Conservation (phyloP, 2,888 invertebrate species). For the Euproctis similis region DNA sequence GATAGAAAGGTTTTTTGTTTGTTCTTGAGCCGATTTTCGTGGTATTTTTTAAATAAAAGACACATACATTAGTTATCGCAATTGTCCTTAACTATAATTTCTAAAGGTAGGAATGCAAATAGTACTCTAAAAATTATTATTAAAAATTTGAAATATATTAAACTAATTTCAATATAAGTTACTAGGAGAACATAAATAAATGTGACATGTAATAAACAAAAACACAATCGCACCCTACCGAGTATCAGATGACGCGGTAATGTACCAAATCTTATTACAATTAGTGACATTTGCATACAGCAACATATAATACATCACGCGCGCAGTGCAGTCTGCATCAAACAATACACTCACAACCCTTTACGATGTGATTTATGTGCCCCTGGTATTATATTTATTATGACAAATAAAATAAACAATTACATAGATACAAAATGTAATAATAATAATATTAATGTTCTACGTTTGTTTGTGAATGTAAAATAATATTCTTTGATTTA, state of each 20-base stretch:
- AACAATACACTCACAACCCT: conserved; percentile 29
- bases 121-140: too few relatives aligned
- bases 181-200: too few relatives aligned
- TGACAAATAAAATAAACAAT: conserved; percentile 46
- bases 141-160: too few relatives aligned
- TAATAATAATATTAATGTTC: conserved; percentile 53
- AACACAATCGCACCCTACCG: conserved; percentile 19
- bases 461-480: conserved; percentile 27
- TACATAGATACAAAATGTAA: too few relatives aligned
- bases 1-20: too few relatives aligned
- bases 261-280: conserved; percentile 62
- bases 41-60: too few relatives aligned
- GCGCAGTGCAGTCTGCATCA: conserved; percentile 46
- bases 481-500: conserved; percentile 4
- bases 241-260: conserved; percentile 28
- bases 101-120: too few relatives aligned
- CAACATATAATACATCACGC: conserved; percentile 59
- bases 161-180: too few relatives aligned
- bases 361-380: conserved; percentile 59
- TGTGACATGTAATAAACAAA: conserved; percentile 30
- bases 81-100: too few relatives aligned
- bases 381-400: conserved; percentile 45
- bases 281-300: conserved; percentile 65
- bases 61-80: too few relatives aligned
- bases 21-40: too few relatives aligned